These are phyloP conservation scores for Coptodon bakossiorum DNA, from an alignment of 2,113 vertebrate genomes.

Conservation along the genomic window DNA sequence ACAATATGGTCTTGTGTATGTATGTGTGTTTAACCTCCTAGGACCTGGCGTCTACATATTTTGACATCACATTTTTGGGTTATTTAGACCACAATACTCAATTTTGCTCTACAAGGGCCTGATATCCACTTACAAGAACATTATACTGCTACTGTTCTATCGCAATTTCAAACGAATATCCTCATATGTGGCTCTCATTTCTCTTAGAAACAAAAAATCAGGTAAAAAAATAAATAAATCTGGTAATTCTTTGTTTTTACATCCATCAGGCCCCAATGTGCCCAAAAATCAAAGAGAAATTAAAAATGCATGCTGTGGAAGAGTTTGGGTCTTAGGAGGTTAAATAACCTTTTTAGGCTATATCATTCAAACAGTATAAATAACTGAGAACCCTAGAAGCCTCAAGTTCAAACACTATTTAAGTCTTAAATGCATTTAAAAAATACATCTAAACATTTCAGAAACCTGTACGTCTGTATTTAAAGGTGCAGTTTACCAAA, in stretches of 20 bases:
- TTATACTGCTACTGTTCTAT: too few species aligned
- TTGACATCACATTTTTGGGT: too few species aligned
- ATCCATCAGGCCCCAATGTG: background rate
- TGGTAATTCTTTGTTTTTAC: background rate
- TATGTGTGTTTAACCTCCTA: background rate
- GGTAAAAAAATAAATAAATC: background rate
- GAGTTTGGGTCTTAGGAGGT: background rate
- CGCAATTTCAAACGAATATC: too few species aligned
- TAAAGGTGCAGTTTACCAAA: background rate
- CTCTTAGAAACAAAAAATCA: too few species aligned
- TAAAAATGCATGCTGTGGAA: background rate
- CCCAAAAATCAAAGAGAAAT: background rate
- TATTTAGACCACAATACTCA: too few species aligned
- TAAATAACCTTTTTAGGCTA: background rate
- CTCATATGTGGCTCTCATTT: too few species aligned
- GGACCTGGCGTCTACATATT: too few species aligned
- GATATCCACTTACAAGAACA: too few species aligned
- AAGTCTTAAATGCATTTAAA: background rate
- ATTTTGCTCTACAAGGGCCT: too few species aligned
- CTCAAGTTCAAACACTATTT: background rate
- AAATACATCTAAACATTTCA: background rate
- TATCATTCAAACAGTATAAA: background rate
- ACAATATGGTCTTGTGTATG: background rate
- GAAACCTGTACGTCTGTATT: background rate
- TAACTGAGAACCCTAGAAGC: background rate